phyloP scores from a whole-genome alignment of 37 sponge, comb jelly and placozoan genomes.

The Spongilla lacustris region DNA sequence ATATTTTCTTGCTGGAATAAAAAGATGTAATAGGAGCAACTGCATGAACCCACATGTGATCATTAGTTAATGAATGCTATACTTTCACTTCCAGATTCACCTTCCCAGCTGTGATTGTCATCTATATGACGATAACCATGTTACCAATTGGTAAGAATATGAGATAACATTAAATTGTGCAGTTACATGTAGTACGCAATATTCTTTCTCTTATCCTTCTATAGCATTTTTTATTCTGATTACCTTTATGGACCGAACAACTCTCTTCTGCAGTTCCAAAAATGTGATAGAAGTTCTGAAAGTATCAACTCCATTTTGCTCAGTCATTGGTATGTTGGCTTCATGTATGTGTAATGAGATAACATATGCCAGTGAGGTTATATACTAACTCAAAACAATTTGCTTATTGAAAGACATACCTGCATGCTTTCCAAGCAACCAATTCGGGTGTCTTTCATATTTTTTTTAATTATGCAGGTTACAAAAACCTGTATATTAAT shows the following conservation, averaged over 20 bases:
- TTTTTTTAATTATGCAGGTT: too few relatives aligned
- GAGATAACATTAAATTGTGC: background rate
- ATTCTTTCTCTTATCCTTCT: background rate
- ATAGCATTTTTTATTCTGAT: conserved; percentile 31
- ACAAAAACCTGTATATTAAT: too few relatives aligned
- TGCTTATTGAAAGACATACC: too few relatives aligned
- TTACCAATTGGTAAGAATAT: background rate
- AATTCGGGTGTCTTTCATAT: too few relatives aligned
- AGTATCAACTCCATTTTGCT: conserved; percentile 46
- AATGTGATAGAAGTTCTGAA: background rate
- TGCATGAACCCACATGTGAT: background rate
- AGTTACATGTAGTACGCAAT: background rate
- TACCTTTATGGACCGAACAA: conserved; percentile 1
- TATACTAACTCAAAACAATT: too few relatives aligned
- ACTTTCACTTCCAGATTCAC: background rate
- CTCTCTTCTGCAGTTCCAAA: conserved; percentile 22
- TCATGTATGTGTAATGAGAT: background rate
- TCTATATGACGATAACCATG: background rate
- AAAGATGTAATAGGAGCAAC: too few relatives aligned
- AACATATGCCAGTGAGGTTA: background rate
- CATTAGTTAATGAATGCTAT: background rate
- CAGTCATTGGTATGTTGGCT: background rate
- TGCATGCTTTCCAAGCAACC: too few relatives aligned
- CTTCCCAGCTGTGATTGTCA: background rate
- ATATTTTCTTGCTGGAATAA: conserved; percentile 29